These are phyloP conservation scores for Cotesia vestalis DNA, from an alignment of 1,140 invertebrate species.

Conservation along the genomic window DNA sequence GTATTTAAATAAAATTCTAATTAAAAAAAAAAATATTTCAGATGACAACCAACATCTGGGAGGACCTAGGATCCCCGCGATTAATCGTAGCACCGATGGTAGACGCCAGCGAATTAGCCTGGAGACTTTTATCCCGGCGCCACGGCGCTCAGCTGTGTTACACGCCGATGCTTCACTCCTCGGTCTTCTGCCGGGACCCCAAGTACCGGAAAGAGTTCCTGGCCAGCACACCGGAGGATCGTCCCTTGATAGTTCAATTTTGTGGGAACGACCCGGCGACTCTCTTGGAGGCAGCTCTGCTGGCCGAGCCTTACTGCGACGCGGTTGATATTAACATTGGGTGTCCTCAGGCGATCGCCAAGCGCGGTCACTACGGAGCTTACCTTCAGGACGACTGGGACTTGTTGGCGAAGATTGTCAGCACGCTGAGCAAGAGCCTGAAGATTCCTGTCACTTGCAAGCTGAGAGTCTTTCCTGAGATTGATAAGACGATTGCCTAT, in stretches of 20 bases:
- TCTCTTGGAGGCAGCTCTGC: slow-evolving; percentile 85
- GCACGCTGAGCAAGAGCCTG: slow-evolving; percentile 70
- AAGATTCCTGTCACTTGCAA: slow-evolving; percentile 94
- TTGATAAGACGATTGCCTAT: slow-evolving; percentile 90
- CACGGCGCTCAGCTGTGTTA: slow-evolving; percentile 93
- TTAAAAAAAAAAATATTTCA: background rate
- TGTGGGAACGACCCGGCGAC: slow-evolving; percentile 94
- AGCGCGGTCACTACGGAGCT: slow-evolving; percentile 86
- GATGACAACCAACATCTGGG: slow-evolving; percentile 49
- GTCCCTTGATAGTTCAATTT: slow-evolving; percentile 97
- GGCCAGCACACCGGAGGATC: slow-evolving; percentile 81
- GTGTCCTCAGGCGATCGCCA: slow-evolving; percentile 95
- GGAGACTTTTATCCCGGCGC: slow-evolving; percentile 84
- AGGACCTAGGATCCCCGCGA: slow-evolving; percentile 71
- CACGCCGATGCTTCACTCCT: slow-evolving; percentile 92
- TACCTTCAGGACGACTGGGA: slow-evolving; percentile 97
- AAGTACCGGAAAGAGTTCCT: slow-evolving; percentile 90
- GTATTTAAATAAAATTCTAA: no score
- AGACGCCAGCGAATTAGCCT: slow-evolving; percentile 94
- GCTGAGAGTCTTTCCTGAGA: slow-evolving; percentile 88
- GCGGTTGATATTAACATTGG: slow-evolving; percentile 98
- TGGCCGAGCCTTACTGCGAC: slow-evolving; percentile 90
- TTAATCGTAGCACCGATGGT: slow-evolving; percentile 96
- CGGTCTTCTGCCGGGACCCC: slow-evolving; percentile 87
- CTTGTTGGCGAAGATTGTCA: slow-evolving; percentile 76